A percentile compares a stretch with the other conserved stretches of the same genome.
Evolutionary conservation across 2,113 vertebrate species (phyloP).

Genomic region (Aegithalos caudatus): DNA sequence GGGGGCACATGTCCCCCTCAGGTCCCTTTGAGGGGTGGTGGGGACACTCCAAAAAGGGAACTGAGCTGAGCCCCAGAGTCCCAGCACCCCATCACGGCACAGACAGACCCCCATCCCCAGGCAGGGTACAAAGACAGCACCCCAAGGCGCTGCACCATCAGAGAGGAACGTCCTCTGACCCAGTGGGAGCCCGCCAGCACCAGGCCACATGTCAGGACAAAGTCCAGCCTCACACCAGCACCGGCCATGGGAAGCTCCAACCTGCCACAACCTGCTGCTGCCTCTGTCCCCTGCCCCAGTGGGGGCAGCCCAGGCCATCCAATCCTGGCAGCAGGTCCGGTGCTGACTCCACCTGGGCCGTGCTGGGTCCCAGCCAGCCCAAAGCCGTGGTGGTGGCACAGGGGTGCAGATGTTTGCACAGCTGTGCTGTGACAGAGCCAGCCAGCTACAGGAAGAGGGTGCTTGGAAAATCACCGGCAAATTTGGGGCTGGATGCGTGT

Average conservation of each 20-base stretch:
- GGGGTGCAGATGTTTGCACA: background rate
- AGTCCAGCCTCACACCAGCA: background rate
- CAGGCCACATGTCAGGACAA: background rate
- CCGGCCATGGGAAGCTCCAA: fast-evolving
- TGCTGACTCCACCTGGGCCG: fast-evolving
- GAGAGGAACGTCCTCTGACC: background rate
- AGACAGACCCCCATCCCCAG: background rate
- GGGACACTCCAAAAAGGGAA: background rate
- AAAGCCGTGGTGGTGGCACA: background rate
- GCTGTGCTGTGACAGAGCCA: background rate
- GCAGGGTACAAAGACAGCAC: background rate
- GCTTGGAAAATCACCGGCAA: background rate
- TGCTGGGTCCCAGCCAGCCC: background rate
- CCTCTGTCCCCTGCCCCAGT: background rate
- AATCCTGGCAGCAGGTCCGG: fast-evolving
- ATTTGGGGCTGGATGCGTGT: background rate
- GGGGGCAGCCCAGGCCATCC: background rate
- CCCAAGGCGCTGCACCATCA: fast-evolving
- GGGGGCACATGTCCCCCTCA: fast-evolving
- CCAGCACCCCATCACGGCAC: background rate
- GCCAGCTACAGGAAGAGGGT: background rate
- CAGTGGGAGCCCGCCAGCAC: background rate
- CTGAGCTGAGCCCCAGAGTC: background rate
- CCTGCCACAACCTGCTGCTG: background rate
- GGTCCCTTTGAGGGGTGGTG: too few species aligned